These are phyloP conservation scores for Trichogramma dendrolimi DNA, from an alignment of 2,888 invertebrate genomes.

Conservation along the genomic window DNA sequence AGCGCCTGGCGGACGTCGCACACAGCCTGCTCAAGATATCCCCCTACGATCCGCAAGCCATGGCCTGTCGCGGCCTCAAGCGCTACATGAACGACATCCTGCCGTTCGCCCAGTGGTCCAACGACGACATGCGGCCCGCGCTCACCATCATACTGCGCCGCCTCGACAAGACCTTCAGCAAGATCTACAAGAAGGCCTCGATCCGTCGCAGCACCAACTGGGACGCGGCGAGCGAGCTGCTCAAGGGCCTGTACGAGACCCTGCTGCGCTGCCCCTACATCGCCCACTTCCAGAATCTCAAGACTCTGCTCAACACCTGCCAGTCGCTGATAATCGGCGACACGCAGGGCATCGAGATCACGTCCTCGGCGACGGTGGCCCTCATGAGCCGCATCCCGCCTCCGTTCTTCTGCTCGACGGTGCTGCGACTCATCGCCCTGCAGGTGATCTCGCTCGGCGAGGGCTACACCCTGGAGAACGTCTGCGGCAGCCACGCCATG, in stretches of 20 bases:
- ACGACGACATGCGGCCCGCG: conserved; percentile 85
- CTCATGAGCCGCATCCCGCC: conserved; percentile 90
- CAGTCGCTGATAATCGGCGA: conserved; percentile 83
- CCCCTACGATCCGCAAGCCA: conserved; percentile 94
- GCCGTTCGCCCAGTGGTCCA: conserved; percentile 94
- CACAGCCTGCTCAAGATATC: conserved; percentile 95
- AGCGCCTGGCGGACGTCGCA: conserved; percentile 94
- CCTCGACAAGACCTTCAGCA: conserved; percentile 93
- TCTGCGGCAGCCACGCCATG: conserved; percentile 86
- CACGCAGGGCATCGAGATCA: conserved; percentile 67
- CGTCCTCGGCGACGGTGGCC: conserved; percentile 75
- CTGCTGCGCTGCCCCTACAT: conserved; percentile 91
- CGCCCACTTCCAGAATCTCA: conserved; percentile 93
- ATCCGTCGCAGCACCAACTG: conserved; percentile 92
- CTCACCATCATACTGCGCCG: conserved; percentile 86
- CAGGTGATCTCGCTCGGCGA: conserved; percentile 93
- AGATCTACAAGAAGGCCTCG: conserved; percentile 94
- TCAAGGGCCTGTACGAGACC: conserved; percentile 93
- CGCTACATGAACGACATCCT: conserved; percentile 88
- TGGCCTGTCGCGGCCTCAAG: conserved; percentile 91
- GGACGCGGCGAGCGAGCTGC: conserved; percentile 90
- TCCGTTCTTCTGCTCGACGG: conserved; percentile 90
- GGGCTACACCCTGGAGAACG: conserved; percentile 86
- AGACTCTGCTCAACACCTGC: conserved; percentile 77
- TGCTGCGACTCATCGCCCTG: conserved; percentile 88